phyloP scores from a whole-genome alignment of 2,113 vertebrate genomes.

The Herpetotheres cachinnans region DNA sequence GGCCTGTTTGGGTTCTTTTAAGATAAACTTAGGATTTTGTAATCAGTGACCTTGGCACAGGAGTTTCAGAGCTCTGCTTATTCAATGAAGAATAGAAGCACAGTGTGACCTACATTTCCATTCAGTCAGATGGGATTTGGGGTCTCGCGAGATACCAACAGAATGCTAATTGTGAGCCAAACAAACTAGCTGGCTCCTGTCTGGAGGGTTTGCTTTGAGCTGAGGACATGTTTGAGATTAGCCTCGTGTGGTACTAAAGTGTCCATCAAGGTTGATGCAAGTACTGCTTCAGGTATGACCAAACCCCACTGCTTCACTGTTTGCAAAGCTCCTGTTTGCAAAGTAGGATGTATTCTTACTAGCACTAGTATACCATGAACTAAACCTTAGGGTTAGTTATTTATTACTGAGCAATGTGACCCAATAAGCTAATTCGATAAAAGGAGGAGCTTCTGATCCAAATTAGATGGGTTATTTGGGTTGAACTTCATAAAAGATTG shows the following conservation, averaged over 20 bases:
- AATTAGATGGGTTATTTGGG: not conserved
- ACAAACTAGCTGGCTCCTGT: not conserved
- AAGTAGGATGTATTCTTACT: not conserved
- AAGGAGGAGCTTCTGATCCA: not conserved
- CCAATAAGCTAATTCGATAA: not conserved
- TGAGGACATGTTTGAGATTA: not conserved
- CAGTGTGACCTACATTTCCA: not conserved
- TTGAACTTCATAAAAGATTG: not conserved
- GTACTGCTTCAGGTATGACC: not conserved
- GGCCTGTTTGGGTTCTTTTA: not conserved
- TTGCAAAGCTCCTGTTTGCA: not conserved
- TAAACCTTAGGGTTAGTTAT: not conserved
- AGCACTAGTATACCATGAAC: not conserved
- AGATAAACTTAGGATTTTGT: not conserved
- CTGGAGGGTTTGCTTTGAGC: not conserved
- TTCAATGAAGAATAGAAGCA: not conserved
- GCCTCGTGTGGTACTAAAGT: not conserved
- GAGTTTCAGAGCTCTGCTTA: not conserved
- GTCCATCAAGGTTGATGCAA: not conserved
- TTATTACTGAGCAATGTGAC: not conserved
- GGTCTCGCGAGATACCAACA: not conserved
- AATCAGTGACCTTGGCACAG: not conserved
- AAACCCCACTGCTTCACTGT: not conserved
- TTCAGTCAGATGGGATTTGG: not conserved
- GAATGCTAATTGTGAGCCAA: not conserved